Conservation (phyloP, 2,113 vertebrate species). For the Catharus fuscescens region DNA sequence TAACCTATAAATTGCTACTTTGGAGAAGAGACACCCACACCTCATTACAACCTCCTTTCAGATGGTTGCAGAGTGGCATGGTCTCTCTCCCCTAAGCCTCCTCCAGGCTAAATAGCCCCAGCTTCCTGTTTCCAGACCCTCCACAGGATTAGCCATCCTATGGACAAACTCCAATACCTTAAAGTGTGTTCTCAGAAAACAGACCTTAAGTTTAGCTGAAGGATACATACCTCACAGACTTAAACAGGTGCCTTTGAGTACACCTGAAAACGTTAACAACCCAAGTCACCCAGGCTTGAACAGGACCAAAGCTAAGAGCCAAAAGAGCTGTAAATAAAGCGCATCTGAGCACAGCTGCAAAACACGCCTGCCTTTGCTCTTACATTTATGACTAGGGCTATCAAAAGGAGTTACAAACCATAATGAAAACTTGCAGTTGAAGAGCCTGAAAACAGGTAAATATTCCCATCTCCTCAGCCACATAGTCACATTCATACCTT, state of each 20-base stretch:
- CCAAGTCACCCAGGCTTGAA: not conserved
- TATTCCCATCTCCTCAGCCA: not conserved
- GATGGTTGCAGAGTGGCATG: not conserved
- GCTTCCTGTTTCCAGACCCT: no score
- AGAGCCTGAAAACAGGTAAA: rapidly evolving
- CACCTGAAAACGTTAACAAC: not conserved
- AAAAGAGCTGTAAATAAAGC: not conserved
- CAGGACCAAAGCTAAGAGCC: not conserved
- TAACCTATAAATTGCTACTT: not conserved
- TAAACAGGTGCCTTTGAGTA: not conserved
- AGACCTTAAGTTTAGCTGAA: rapidly evolving
- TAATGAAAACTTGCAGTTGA: not conserved
- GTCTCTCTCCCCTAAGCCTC: not conserved
- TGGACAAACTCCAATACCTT: not conserved
- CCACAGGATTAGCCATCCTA: not conserved
- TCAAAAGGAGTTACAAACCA: rapidly evolving
- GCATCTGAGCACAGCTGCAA: not conserved
- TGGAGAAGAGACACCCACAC: rapidly evolving
- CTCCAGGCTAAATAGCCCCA: not conserved
- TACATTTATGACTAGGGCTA: rapidly evolving
- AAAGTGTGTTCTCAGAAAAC: not conserved
- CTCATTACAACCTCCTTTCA: not conserved
- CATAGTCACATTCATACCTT: rapidly evolving
- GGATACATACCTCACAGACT: not conserved
- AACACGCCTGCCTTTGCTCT: not conserved